Conservation (phyloP, 1,140 invertebrate species). For the Solen grandis region DNA sequence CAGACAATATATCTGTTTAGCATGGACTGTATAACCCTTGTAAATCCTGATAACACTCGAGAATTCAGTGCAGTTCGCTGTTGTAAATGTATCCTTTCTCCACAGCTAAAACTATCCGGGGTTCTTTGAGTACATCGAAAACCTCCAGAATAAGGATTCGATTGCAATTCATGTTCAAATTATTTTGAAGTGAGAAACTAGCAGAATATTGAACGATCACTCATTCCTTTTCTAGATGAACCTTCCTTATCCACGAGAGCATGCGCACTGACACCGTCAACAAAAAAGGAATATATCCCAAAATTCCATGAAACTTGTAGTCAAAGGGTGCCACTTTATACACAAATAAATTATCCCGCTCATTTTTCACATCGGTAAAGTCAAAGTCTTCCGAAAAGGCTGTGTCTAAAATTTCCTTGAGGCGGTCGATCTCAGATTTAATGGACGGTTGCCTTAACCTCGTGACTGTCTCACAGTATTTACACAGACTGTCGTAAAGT, state of each 20-base stretch:
- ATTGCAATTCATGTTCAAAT: too few relatives aligned
- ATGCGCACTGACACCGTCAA: slow-evolving; percentile 61
- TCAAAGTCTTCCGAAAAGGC: slow-evolving; percentile 62
- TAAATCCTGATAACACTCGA: too few relatives aligned
- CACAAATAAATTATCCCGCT: slow-evolving; percentile 69
- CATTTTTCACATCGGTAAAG: slow-evolving; percentile 66
- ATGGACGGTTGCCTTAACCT: slow-evolving; percentile 63
- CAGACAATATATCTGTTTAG: too few relatives aligned
- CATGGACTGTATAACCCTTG: too few relatives aligned
- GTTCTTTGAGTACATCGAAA: too few relatives aligned
- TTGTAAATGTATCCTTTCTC: too few relatives aligned
- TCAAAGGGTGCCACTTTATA: slow-evolving; percentile 67
- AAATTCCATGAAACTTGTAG: slow-evolving; percentile 64
- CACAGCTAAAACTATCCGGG: too few relatives aligned
- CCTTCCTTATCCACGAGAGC: slow-evolving; percentile 63
- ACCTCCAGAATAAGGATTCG: too few relatives aligned
- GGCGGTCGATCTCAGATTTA: slow-evolving; percentile 62
- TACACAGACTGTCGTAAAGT: slow-evolving; percentile 60
- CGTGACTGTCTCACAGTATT: slow-evolving; percentile 66
- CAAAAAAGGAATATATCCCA: slow-evolving; percentile 69
- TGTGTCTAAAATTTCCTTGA: slow-evolving; percentile 55
- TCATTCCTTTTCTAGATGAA: slow-evolving; percentile 73
- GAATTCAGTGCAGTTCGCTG: too few relatives aligned
- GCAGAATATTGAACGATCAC: too few relatives aligned
- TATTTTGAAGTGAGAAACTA: too few relatives aligned